Conservation (phyloP, 2,888 invertebrate genomes). For the Thymelicus sylvestris region DNA sequence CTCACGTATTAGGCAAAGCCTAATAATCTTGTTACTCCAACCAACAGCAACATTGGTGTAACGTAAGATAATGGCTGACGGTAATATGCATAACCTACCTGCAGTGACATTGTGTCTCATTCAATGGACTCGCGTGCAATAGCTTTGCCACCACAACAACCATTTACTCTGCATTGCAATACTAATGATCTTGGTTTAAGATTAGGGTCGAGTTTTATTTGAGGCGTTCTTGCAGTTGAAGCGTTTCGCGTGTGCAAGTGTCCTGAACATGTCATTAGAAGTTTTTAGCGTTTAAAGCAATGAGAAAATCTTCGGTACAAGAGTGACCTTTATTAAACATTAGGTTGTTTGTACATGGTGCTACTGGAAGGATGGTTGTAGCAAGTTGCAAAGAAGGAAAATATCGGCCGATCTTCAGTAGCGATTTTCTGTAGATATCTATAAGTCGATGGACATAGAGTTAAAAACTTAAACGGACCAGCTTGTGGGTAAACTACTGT, state of each 20-base stretch:
- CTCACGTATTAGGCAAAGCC: too few relatives aligned
- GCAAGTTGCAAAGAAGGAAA: neutral
- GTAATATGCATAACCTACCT: slow-evolving; percentile 31
- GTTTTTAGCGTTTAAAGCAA: slow-evolving; percentile 47
- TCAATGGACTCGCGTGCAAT: slow-evolving; percentile 42
- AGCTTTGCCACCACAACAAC: slow-evolving; percentile 28
- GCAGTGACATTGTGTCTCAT: slow-evolving; percentile 54
- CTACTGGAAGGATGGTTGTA: neutral
- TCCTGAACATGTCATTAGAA: slow-evolving; percentile 45
- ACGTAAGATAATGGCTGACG: slow-evolving; percentile 28
- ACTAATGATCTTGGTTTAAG: slow-evolving; percentile 5
- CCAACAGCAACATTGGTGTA: slow-evolving; percentile 10
- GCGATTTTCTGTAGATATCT: too few relatives aligned
- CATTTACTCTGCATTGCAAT: slow-evolving; percentile 13
- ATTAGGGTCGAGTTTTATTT: slow-evolving; percentile 35
- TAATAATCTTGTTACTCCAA: neutral
- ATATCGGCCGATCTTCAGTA: too few relatives aligned
- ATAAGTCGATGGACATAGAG: too few relatives aligned
- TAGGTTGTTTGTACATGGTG: slow-evolving; percentile 12
- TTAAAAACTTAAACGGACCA: too few relatives aligned
- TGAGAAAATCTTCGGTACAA: slow-evolving; percentile 45
- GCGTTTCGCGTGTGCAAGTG: slow-evolving; percentile 24
- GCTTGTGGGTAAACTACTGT: too few relatives aligned
- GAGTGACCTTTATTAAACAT: slow-evolving; percentile 52
- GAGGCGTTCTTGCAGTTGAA: slow-evolving; percentile 15